Base-by-base conservation (phyloP, 2,113 vertebrate genomes). In the Trichomycterus rosablanca region DNA sequence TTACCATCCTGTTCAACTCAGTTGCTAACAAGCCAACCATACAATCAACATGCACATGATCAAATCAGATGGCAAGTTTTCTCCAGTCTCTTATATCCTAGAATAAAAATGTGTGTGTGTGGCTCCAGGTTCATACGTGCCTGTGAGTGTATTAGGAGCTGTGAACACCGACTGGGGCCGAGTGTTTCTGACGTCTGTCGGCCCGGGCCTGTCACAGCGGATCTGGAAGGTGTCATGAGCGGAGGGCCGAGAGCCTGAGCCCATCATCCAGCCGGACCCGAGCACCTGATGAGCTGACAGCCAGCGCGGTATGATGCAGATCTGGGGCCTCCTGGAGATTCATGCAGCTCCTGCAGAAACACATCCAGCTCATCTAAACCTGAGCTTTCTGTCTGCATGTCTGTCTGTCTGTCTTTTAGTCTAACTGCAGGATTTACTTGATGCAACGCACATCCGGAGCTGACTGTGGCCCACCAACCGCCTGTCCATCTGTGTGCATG, bases 281-380 rank as follows among this genome's bases (percentile, higher is more conserved):
- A 66, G 76, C 76, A 81, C 75, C 70, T 80, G 80, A 81, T 79
- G 79, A 76, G 77, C 70, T 81, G 82, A 84, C 84, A 84, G 79
- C 70, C 63, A 58, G 63, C 54, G 30, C 63, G 67, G 75, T n/a
- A n/a, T n/a, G n/a, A n/a, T 72, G 66, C 78, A 73, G 74, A 71
- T 83, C 79, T 79, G 67, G 46, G 63, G 61, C 48, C 70, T 72
- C 42, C 42, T 45, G 42, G 26, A 59, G 42, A 59, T n/a, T n/a
- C n/a, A n/a, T n/a, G n/a, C n/a, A n/a, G n/a, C n/a, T n/a, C n/a
- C n/a, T n/a, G n/a, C n/a, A n/a, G n/a, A n/a, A n/a, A n/a, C n/a
- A n/a, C n/a, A n/a, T n/a, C n/a, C n/a, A 56, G 24, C 37, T 24
- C 55, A 66, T 66, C 46, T 39, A 66, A 57, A 11, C 64, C 55